Percentiles rank a stretch among this genome's conserved stretches.
Conservation (phyloP, 2,888 invertebrate species). For the Catocala nupta region DNA sequence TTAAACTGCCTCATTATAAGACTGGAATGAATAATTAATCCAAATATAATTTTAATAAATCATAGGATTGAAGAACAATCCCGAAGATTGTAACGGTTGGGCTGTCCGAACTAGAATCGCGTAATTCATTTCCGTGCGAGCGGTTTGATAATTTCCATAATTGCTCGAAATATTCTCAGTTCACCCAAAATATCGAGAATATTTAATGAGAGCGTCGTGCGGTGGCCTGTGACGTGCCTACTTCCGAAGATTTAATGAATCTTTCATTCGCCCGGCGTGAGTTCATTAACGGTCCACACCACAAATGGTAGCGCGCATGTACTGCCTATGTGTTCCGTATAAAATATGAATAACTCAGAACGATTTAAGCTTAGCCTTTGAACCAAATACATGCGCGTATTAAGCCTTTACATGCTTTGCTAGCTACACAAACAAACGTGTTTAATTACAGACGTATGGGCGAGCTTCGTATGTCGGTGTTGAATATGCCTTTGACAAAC, state of each 20-base stretch:
- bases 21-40: conserved; percentile 34
- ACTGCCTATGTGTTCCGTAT: conserved; percentile 21
- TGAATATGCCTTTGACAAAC: conserved; percentile 10
- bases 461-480: background rate
- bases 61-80: conserved; percentile 32
- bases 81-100: conserved; percentile 27
- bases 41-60: conserved; percentile 28
- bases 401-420: conserved; percentile 25
- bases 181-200: conserved; percentile 55
- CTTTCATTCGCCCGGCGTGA: conserved; percentile 54
- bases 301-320: conserved; percentile 49
- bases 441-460: conserved; percentile 11
- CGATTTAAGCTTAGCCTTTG: conserved; percentile 40
- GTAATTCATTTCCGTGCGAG: conserved; percentile 44
- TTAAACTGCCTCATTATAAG: too few relatives aligned
- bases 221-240: conserved; percentile 53
- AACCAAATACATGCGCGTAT: conserved; percentile 27
- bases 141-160: conserved; percentile 51
- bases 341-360: conserved; percentile 45
- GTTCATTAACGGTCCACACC: conserved; percentile 66
- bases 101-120: conserved; percentile 35
- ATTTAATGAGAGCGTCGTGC: conserved; percentile 58
- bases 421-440: conserved; percentile 24
- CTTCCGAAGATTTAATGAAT: conserved; percentile 75
- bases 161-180: conserved; percentile 49